Percentiles rank a stretch among this genome's conserved stretches.
These are phyloP conservation scores for Pasiphila rectangulata DNA, from an alignment of 2,888 invertebrate genomes.

Conservation along the genomic window DNA sequence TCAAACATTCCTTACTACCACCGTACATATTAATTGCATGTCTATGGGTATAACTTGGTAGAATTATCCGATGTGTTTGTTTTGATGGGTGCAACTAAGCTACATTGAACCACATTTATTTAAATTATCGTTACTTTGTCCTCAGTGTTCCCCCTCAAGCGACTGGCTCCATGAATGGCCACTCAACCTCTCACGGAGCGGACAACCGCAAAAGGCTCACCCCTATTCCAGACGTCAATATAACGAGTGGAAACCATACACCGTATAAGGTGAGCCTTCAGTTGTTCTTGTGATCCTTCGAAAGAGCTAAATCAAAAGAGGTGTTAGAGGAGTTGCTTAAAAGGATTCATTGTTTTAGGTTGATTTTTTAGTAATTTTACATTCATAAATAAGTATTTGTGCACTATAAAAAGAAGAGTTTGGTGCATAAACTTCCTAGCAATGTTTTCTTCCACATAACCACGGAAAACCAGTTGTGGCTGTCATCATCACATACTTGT, in stretches of 20 bases:
- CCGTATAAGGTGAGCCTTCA: conserved; percentile 83
- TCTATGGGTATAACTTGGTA: neutral
- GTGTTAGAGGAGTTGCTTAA: neutral
- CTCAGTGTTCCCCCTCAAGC: conserved; percentile 67
- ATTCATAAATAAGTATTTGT: no score
- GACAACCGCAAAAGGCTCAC: conserved; percentile 83
- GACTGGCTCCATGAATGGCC: conserved; percentile 72
- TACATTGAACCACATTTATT: neutral
- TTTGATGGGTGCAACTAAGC: neutral
- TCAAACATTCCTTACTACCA: no score
- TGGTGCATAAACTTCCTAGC: no score
- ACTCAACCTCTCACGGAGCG: conserved; percentile 69
- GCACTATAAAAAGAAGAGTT: no score
- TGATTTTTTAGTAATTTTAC: no score
- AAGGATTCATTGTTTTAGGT: no score
- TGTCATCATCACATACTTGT: no score
- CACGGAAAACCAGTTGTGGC: no score
- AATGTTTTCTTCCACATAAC: no score
- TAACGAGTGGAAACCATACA: conserved; percentile 82
- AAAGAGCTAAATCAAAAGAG: no score
- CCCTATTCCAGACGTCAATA: conserved; percentile 85
- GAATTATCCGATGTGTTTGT: neutral
- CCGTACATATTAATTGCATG: no score
- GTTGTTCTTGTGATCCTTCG: no score
- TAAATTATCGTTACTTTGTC: conserved; percentile 14